Conservation (phyloP, 2,113 vertebrate species). For the Mesembrinibis cayennensis region DNA sequence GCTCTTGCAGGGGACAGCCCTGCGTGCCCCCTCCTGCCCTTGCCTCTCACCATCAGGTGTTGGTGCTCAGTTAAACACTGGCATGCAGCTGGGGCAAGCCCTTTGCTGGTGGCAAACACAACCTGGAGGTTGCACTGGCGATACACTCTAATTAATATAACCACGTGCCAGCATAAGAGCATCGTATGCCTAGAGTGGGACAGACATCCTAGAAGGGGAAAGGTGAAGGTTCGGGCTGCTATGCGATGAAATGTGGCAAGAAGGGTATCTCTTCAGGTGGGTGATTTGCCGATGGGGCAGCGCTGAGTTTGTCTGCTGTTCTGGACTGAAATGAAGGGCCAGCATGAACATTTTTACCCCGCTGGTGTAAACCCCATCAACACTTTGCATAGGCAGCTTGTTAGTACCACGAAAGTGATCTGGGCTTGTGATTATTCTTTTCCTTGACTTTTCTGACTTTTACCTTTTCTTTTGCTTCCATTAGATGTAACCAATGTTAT, state of each 20-base stretch:
- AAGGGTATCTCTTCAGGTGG: not conserved
- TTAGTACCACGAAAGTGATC: not conserved
- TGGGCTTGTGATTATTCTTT: not conserved
- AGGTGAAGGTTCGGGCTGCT: not conserved
- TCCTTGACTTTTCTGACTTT: not conserved
- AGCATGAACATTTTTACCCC: not conserved
- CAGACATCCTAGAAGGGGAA: not conserved
- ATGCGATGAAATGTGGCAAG: rapidly evolving
- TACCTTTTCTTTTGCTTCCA: not conserved
- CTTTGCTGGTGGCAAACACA: not conserved
- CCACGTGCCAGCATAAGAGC: not conserved
- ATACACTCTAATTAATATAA: rapidly evolving
- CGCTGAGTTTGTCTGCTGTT: not conserved
- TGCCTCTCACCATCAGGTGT: not conserved
- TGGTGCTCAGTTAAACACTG: rapidly evolving
- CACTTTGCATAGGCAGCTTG: not conserved
- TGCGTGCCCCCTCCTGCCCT: not conserved
- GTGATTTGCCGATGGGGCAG: not conserved
- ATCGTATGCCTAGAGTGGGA: rapidly evolving
- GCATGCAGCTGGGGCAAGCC: rapidly evolving
- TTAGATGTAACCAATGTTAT: not conserved
- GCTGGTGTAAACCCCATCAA: not conserved
- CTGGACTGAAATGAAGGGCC: not conserved
- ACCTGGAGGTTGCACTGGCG: rapidly evolving
- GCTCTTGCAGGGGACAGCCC: not conserved